Base-by-base conservation (phyloP, 2,797 vertebrate genomes). In the Acomys russatus region DNA sequence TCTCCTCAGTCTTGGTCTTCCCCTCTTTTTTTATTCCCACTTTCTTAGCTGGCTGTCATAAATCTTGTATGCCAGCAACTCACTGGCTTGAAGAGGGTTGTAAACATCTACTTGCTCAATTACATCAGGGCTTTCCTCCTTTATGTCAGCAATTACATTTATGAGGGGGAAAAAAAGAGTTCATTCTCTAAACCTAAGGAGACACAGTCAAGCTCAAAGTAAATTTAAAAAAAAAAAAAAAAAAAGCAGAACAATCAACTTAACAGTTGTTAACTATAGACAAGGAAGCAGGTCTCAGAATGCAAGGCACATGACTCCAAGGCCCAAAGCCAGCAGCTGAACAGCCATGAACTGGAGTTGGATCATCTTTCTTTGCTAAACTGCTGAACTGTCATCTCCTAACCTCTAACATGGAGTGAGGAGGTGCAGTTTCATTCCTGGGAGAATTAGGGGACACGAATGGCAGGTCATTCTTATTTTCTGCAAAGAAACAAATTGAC, bases 61-160 rank as follows among this genome's bases (percentile, higher is more conserved):
- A 96, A 93, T 96, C 92, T 89, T 66, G n/a, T 61, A 61, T 74
- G 74, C 86, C 87, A 51, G 95, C 78, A 91, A 77, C 89, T 91
- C 86, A 20, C 33, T 25, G 71, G 38, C 88, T 96, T 30, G 2
- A 49, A 94, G 78, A 96, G 49, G 71, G 54, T 78, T 94, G 84
- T 97, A 97, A 98, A 97, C 95, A 94, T 97, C 89, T 91, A 94
- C 95, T 95, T 94, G 88, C 97, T 97, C 95, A 96, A 94, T 97
- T 96, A 95, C 91, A 93, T 92, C 87, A 97, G 92, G 83, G 74
- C 88, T 96, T 95, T 97, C 87, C 33, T 51, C 28, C 89, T 96
- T 96, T 96, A 97, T 92, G 94, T 97, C 84, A 96, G 90, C 97
- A 96, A 94, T 97, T 97, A 97, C 95, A 96, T 96, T 96, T 96